Percentiles rank a stretch among this genome's conserved stretches.
Conservation (phyloP, 92 coral and sea anemone species). For the Paragorgia papillata region DNA sequence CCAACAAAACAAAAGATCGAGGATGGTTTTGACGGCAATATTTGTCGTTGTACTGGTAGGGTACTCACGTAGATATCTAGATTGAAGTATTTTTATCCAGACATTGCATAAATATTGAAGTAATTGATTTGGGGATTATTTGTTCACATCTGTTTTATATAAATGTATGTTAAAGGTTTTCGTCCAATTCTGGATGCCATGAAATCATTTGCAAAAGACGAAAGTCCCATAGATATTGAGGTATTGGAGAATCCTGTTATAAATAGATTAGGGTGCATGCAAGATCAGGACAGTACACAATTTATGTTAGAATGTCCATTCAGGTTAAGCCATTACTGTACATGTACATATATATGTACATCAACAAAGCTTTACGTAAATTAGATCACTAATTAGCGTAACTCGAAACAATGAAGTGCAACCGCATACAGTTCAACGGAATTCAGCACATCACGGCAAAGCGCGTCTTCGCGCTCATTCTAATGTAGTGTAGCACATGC, state of each 20-base stretch:
- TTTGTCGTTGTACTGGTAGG: slow-evolving; percentile 79
- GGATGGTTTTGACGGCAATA: slow-evolving; percentile 71
- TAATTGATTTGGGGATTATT: background rate
- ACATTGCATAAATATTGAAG: no score
- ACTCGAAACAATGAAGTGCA: no score
- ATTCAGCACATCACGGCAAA: no score
- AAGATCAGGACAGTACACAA: background rate
- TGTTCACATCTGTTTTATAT: background rate
- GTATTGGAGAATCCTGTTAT: slow-evolving; percentile 17
- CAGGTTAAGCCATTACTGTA: no score
- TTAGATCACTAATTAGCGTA: no score
- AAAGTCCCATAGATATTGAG: slow-evolving; percentile 73
- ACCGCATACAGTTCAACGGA: no score
- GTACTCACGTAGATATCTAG: background rate
- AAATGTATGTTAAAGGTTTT: slow-evolving; percentile 46
- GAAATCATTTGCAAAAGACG: slow-evolving; percentile 77
- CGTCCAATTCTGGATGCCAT: slow-evolving; percentile 80
- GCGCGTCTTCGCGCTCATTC: no score
- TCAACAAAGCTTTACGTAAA: no score
- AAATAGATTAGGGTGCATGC: background rate
- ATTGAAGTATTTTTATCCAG: background rate
- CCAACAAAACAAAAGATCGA: slow-evolving; percentile 69
- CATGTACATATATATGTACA: no score
- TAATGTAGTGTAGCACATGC: no score
- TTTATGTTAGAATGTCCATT: no score